These are phyloP conservation scores for Drosophila meridiana DNA, from an alignment of 2,888 invertebrate genomes.

Conservation along the genomic window DNA sequence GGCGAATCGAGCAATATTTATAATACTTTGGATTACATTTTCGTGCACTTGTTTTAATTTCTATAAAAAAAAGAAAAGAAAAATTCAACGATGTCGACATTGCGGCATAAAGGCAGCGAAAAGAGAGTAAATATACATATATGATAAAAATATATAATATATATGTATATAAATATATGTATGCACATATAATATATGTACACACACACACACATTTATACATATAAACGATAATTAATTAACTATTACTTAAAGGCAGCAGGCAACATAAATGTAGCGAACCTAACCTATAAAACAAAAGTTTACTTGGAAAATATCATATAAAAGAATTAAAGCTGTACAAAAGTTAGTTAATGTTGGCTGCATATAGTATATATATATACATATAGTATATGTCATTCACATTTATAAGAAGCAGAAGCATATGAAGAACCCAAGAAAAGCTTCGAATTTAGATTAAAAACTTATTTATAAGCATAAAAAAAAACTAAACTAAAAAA, in stretches of 20 bases:
- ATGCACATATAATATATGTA: slow-evolving; percentile 64
- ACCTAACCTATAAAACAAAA: slow-evolving; percentile 58
- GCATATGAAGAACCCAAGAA: slow-evolving; percentile 41
- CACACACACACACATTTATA: slow-evolving; percentile 52
- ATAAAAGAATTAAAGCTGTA: slow-evolving; percentile 65
- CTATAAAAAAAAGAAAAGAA: slow-evolving; percentile 22
- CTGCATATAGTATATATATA: slow-evolving; percentile 61
- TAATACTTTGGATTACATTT: slow-evolving; percentile 39
- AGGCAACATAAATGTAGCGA: slow-evolving; percentile 68
- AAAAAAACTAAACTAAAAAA: slow-evolving; percentile 35
- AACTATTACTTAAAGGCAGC: slow-evolving; percentile 67
- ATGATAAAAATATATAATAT: slow-evolving; percentile 42
- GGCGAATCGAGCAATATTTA: slow-evolving; percentile 71
- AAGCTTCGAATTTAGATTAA: slow-evolving; percentile 70
- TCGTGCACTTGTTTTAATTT: slow-evolving; percentile 48
- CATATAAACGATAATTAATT: slow-evolving; percentile 26
- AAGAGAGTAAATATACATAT: slow-evolving; percentile 45
- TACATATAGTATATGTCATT: slow-evolving; percentile 55
- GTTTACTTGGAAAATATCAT: slow-evolving; percentile 71
- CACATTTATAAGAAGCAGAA: slow-evolving; percentile 50
- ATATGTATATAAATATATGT: slow-evolving; percentile 43
- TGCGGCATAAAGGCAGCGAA: slow-evolving; percentile 62
- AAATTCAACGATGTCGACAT: slow-evolving; percentile 54
- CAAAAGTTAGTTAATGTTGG: slow-evolving; percentile 77
- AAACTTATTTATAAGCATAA: slow-evolving; percentile 67